Evolutionary conservation across 2,888 invertebrate genomes (phyloP), one percentile per base, ranked within the genome.

Genomic region (Tanytarsus gracilentus): DNA sequence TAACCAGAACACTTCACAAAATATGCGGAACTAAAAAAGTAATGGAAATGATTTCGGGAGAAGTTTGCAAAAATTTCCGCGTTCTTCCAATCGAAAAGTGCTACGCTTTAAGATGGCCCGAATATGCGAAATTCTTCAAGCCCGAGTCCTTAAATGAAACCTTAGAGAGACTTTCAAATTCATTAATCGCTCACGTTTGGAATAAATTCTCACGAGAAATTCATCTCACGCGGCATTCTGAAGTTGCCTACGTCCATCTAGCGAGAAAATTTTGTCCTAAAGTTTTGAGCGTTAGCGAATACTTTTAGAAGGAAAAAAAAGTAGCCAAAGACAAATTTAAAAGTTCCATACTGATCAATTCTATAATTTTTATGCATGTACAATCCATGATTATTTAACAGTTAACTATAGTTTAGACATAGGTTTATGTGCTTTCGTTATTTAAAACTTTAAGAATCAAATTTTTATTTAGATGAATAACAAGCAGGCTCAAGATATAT

Each of bases 11-110:
- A 2, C 9, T 29, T 4, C 18, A 27, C 7, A 29, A 44, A 21
- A 58, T 44, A 23, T 58, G 58, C 16, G 9, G 30, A 8, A 58
- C 58, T 2, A 58, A 48, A 16, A 21, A 30, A 30, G 51, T 51
- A 1, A 27, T 29, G 51, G 11, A 29, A 6, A 51, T 51, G 51
- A 51, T 51, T n/a, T 9, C 23, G 8, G 29, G 8, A 7, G 18
- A 29, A 4, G 18, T 27, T 1, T 51, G 51, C 23, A 29, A 30
- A 30, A 51, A 51, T 27, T 51, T 51, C n/a, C 14, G 16, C 1
- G 51, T 51, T 1, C 11, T 51, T 1, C 51, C 51, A 4, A 51
- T 51, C 7, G 51, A 51, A 9, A n/a, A 14, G 4, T 51, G 51
- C 16, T 51, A 51, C n/a, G 14, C 29, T 9, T 30, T 51, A 4